phyloP scores from a whole-genome alignment of 2,797 vertebrate genomes.

The Hyperoplus immaculatus region DNA sequence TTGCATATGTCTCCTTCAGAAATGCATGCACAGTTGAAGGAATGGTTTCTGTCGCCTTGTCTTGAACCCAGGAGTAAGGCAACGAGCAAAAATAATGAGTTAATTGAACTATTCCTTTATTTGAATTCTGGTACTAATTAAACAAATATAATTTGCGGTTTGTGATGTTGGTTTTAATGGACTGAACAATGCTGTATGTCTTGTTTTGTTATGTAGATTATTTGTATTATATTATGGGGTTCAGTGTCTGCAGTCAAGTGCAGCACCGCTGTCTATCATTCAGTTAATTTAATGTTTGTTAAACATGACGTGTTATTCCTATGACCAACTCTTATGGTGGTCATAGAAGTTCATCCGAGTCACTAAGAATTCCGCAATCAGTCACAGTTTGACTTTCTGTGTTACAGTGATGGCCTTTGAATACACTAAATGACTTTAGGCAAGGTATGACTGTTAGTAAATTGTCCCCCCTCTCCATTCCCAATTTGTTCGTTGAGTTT shows the following conservation, averaged over 20 bases:
- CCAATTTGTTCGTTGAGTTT: conserved; percentile 35
- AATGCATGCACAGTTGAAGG: too few relatives aligned
- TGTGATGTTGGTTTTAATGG: too few relatives aligned
- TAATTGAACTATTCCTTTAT: too few relatives aligned
- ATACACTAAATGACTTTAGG: conserved; percentile 16
- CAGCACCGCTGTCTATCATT: background rate
- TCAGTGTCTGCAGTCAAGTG: background rate
- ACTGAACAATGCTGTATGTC: too few relatives aligned
- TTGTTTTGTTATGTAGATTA: background rate
- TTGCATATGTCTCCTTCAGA: too few relatives aligned
- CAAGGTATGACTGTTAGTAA: conserved; percentile 10
- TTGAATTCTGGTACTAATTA: too few relatives aligned
- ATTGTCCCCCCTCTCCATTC: conserved; percentile 10
- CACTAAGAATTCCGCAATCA: conserved; percentile 14
- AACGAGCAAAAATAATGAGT: too few relatives aligned
- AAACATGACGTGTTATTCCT: background rate
- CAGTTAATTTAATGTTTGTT: conserved; percentile 5
- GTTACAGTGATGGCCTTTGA: conserved; percentile 5
- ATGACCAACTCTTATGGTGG: background rate
- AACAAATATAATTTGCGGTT: too few relatives aligned
- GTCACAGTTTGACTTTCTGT: conserved; percentile 22
- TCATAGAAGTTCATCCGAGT: background rate
- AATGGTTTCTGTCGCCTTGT: too few relatives aligned
- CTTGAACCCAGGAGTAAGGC: too few relatives aligned
- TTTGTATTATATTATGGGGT: background rate